Evolutionary conservation across 2,113 vertebrate genomes (phyloP).

Genomic region (Probosciger aterrimus): DNA sequence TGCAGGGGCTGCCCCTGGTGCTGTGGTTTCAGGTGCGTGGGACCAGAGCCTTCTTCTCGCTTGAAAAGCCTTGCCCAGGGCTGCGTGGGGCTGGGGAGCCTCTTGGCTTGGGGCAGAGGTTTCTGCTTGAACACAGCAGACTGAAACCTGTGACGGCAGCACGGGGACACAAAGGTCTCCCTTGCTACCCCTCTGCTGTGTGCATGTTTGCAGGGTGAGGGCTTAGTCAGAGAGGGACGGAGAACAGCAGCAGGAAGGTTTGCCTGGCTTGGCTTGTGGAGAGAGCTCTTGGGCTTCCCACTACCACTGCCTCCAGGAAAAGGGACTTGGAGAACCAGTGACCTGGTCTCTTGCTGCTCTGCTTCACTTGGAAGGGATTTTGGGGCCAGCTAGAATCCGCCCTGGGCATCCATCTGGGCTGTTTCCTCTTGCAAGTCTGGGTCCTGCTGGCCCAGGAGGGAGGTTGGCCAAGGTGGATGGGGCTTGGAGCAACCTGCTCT

Average conservation of each 20-base stretch:
- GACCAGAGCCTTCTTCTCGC: not conserved
- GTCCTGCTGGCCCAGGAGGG: not conserved
- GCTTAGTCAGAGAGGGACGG: fast-evolving
- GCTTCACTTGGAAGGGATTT: not conserved
- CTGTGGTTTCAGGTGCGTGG: not conserved
- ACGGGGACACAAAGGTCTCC: not conserved
- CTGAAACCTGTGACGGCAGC: not conserved
- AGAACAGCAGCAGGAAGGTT: not conserved
- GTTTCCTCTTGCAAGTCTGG: not conserved
- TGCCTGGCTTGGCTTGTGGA: not conserved
- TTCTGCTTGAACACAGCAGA: not conserved
- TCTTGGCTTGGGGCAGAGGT: not conserved
- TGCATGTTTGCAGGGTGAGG: not conserved
- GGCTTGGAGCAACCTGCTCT: not conserved
- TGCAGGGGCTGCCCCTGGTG: not conserved
- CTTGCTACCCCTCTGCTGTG: not conserved
- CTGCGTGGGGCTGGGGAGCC: not conserved
- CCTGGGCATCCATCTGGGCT: not conserved
- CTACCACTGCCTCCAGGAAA: not conserved
- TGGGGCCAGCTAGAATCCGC: not conserved
- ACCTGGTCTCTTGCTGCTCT: not conserved
- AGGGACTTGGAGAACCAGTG: not conserved
- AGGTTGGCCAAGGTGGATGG: not conserved
- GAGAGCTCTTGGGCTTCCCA: not conserved
- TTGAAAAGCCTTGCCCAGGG: not conserved